Conservation (phyloP, 2,797 vertebrate genomes). For the Siniperca scherzeri region DNA sequence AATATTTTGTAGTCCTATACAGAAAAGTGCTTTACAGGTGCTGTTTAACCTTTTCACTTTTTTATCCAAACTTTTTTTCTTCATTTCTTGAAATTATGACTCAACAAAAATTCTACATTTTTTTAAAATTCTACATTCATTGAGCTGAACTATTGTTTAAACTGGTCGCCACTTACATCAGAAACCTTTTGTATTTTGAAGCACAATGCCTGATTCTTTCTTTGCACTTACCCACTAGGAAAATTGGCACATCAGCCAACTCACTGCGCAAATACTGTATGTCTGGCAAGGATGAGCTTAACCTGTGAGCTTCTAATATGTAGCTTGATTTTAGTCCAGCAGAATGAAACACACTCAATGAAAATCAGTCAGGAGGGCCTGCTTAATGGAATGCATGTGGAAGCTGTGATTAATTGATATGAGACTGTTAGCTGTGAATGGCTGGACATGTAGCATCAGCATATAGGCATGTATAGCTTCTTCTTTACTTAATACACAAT, state of each 20-base stretch:
- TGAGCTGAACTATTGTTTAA: slow-evolving; percentile 17
- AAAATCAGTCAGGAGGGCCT: background rate
- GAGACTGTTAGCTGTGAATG: slow-evolving; percentile 37
- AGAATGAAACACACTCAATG: slow-evolving; percentile 3
- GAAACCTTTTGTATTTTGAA: slow-evolving; percentile 56
- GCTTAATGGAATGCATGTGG: slow-evolving; percentile 65
- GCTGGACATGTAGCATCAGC: slow-evolving; percentile 52
- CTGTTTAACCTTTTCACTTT: slow-evolving; percentile 4
- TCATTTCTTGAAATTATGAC: background rate
- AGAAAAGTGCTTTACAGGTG: slow-evolving; percentile 6
- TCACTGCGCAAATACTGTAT: slow-evolving; percentile 27
- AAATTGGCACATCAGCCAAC: slow-evolving; percentile 10
- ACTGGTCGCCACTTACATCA: slow-evolving; percentile 57
- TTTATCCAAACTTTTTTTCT: background rate
- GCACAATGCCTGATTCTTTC: slow-evolving; percentile 49
- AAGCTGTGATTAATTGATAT: slow-evolving; percentile 46
- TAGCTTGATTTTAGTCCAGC: slow-evolving; percentile 42
- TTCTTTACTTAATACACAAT: slow-evolving; percentile 39
- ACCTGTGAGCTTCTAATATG: slow-evolving; percentile 28
- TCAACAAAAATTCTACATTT: background rate
- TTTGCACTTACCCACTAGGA: slow-evolving; percentile 23
- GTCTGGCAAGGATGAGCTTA: slow-evolving; percentile 50
- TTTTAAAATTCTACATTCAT: background rate
- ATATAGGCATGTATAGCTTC: slow-evolving; percentile 61
- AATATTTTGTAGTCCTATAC: background rate